Conservation (phyloP, 92 coral and sea anemone species). For the Phenganax subtilis region DNA sequence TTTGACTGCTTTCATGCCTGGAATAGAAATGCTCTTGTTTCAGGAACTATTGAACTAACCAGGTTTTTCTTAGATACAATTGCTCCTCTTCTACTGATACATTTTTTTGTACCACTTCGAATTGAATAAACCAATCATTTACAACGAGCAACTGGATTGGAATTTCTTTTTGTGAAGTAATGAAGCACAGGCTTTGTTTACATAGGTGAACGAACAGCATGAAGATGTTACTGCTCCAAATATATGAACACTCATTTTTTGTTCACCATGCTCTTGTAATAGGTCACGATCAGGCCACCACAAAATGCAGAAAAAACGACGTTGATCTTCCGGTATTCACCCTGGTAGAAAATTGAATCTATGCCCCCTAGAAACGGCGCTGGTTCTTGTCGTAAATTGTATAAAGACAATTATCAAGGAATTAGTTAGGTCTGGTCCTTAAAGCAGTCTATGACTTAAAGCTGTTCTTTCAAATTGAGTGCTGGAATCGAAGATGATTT, state of each 20-base stretch:
- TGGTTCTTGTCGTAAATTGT: slow-evolving; percentile 27
- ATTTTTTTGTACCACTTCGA: no score
- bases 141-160: no score
- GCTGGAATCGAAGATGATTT: slow-evolving; percentile 27
- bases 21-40: no score
- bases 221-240: slow-evolving; percentile 35
- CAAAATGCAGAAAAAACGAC: slow-evolving; percentile 8
- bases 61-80: no score
- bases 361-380: slow-evolving; percentile 34
- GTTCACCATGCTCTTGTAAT: slow-evolving; percentile 21
- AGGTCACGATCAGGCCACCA: slow-evolving; percentile 32
- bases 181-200: no score
- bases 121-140: no score
- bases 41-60: no score
- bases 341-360: slow-evolving; percentile 39
- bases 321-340: slow-evolving; percentile 24
- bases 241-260: slow-evolving; percentile 33
- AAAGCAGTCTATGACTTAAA: slow-evolving; percentile 30
- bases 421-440: slow-evolving; percentile 41
- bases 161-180: no score
- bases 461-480: slow-evolving; percentile 28
- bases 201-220: slow-evolving; percentile 28
- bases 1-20: no score
- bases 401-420: slow-evolving; percentile 10
- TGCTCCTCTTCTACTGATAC: no score